phyloP scores from a whole-genome alignment of 2,797 vertebrate species.

The Myotis myotis region DNA sequence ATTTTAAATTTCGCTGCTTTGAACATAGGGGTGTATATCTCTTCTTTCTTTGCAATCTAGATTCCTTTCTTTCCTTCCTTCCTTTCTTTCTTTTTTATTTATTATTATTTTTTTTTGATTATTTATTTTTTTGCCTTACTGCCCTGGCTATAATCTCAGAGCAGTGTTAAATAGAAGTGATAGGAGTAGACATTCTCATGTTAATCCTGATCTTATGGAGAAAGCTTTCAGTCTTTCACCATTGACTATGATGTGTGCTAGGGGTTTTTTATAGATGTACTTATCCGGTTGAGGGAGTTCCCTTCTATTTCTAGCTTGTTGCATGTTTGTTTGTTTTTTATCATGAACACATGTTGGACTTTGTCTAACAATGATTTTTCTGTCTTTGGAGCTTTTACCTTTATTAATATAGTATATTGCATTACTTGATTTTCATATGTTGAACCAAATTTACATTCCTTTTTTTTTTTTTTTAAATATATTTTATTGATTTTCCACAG shows the following conservation, averaged over 20 bases:
- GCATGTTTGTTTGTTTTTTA: neutral
- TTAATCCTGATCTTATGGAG: neutral
- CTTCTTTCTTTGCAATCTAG: too few relatives aligned
- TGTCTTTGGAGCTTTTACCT: neutral
- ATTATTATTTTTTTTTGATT: too few relatives aligned
- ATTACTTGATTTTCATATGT: neutral
- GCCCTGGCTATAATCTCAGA: too few relatives aligned
- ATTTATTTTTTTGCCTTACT: too few relatives aligned
- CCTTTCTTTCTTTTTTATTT: too few relatives aligned
- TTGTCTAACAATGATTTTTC: neutral
- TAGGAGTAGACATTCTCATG: too few relatives aligned
- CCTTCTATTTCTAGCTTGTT: neutral
- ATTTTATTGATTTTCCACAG: too few relatives aligned
- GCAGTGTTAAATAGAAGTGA: too few relatives aligned
- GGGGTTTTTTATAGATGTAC: neutral
- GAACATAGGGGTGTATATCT: too few relatives aligned
- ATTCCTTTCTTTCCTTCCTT: too few relatives aligned
- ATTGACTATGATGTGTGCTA: neutral
- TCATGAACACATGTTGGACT: neutral
- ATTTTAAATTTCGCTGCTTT: too few relatives aligned
- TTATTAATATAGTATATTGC: neutral
- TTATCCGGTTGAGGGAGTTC: neutral
- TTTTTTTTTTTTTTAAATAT: too few relatives aligned
- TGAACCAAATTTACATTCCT: neutral
- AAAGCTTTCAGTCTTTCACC: neutral